phyloP scores from a whole-genome alignment of 2,888 invertebrate species.

The Fragum sueziense region DNA sequence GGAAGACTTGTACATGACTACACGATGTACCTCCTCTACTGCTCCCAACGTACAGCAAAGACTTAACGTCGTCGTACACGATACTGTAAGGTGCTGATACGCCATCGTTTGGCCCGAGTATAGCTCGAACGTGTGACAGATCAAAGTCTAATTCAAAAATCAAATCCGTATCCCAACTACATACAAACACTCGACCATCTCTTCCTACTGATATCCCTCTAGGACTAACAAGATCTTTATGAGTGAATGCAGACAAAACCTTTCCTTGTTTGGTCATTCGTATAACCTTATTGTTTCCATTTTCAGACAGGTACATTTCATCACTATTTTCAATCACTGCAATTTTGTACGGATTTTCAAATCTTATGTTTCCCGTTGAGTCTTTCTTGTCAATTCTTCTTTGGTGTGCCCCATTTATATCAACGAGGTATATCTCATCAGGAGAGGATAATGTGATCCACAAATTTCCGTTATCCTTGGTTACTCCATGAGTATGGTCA shows the following conservation, averaged over 20 bases:
- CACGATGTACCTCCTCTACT: too few relatives aligned
- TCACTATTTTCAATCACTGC: not conserved
- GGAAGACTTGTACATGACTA: too few relatives aligned
- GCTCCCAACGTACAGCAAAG: not conserved
- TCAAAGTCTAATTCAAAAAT: not conserved
- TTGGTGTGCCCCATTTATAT: not conserved
- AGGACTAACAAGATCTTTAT: not conserved
- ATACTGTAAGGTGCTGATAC: not conserved
- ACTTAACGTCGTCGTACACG: not conserved
- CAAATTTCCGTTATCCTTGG: not conserved
- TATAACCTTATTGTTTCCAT: not conserved
- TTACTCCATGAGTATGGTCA: too few relatives aligned
- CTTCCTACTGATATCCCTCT: not conserved
- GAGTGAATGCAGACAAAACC: not conserved
- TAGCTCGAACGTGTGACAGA: not conserved
- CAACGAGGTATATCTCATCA: not conserved
- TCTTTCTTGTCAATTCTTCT: not conserved
- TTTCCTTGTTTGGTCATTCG: not conserved
- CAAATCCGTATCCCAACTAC: not conserved
- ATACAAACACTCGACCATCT: conserved; percentile 1
- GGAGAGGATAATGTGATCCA: not conserved
- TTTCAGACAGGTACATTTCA: not conserved
- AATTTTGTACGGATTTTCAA: not conserved
- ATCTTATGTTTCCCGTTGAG: not conserved
- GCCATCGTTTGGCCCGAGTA: not conserved